A percentile compares a stretch with the other conserved stretches of the same genome.
Conservation (phyloP, 2,888 invertebrate species). For the Carterocephalus palaemon region DNA sequence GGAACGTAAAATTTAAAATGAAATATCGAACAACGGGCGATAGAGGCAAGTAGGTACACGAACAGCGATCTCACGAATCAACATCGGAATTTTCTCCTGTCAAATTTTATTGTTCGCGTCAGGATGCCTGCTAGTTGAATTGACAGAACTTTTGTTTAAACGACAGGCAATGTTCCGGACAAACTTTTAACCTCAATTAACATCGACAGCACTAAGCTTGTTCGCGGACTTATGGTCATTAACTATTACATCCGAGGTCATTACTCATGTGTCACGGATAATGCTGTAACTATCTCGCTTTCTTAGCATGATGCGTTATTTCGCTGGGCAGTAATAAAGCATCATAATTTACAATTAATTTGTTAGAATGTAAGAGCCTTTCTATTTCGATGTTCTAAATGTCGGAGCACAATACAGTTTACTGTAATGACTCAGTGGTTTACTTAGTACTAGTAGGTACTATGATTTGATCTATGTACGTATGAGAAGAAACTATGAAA, state of each 20-base stretch:
- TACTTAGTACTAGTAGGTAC: slow-evolving; percentile 4
- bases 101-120: slow-evolving; percentile 50
- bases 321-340: slow-evolving; percentile 41
- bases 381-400: slow-evolving; percentile 33
- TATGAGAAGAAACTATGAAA: slow-evolving; percentile 55
- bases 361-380: slow-evolving; percentile 42
- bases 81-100: slow-evolving; percentile 50
- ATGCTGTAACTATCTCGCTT: slow-evolving; percentile 59
- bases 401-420: slow-evolving; percentile 20
- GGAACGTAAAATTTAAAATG: slow-evolving; percentile 24
- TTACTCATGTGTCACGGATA: slow-evolving; percentile 60
- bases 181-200: slow-evolving; percentile 67
- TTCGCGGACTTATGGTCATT: slow-evolving; percentile 59
- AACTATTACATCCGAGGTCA: slow-evolving; percentile 58
- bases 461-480: too few species aligned
- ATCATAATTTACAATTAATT: slow-evolving; percentile 47
- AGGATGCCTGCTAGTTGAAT: slow-evolving; percentile 44
- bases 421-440: slow-evolving; percentile 10
- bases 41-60: slow-evolving; percentile 24
- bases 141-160: slow-evolving; percentile 61
- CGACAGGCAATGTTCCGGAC: slow-evolving; percentile 55
- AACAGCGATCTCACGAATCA: slow-evolving; percentile 44
- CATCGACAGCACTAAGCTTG: slow-evolving; percentile 54
- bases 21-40: slow-evolving; percentile 20
- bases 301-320: slow-evolving; percentile 54